Evolutionary conservation across 1,140 invertebrate genomes (phyloP).

Genomic region (Macrostomum lignano): DNA sequence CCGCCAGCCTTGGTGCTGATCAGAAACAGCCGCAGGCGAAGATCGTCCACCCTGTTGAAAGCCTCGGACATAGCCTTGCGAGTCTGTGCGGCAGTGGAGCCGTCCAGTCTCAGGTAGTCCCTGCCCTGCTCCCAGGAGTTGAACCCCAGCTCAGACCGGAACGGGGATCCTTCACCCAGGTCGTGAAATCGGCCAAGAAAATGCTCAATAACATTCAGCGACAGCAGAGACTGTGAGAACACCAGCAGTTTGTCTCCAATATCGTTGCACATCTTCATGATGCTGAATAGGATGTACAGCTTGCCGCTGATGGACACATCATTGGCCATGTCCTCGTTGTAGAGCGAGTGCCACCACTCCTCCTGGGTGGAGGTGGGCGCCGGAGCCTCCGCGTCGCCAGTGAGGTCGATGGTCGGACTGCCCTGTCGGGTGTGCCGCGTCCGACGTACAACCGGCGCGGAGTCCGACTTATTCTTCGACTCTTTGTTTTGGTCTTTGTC

Average conservation of each 20-base stretch:
- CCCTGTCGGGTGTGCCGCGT: no score
- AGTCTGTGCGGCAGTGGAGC: conserved; percentile 45
- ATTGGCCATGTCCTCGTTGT: conserved; percentile 24
- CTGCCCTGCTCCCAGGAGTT: conserved; percentile 41
- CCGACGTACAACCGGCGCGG: no score
- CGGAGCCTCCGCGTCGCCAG: no score
- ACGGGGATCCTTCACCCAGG: not conserved
- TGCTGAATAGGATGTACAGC: conserved; percentile 47
- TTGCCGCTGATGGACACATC: conserved; percentile 44
- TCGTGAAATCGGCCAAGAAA: conserved; percentile 35
- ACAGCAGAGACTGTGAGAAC: conserved; percentile 62
- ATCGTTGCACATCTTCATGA: conserved; percentile 50
- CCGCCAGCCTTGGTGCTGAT: conserved; percentile 83
- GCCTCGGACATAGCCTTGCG: conserved; percentile 45
- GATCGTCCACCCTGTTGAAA: conserved; percentile 40
- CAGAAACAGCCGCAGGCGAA: conserved; percentile 51
- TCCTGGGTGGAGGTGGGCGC: no score
- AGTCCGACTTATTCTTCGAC: no score
- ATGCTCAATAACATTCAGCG: conserved; percentile 59
- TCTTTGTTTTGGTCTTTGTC: no score
- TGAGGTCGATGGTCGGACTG: no score
- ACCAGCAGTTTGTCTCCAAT: conserved; percentile 70
- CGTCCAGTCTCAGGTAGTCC: conserved; percentile 73
- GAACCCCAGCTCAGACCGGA: conserved; percentile 17
- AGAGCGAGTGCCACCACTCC: conserved; percentile 23